Conservation (phyloP, 2,797 vertebrate genomes). For the Cygnus olor region DNA sequence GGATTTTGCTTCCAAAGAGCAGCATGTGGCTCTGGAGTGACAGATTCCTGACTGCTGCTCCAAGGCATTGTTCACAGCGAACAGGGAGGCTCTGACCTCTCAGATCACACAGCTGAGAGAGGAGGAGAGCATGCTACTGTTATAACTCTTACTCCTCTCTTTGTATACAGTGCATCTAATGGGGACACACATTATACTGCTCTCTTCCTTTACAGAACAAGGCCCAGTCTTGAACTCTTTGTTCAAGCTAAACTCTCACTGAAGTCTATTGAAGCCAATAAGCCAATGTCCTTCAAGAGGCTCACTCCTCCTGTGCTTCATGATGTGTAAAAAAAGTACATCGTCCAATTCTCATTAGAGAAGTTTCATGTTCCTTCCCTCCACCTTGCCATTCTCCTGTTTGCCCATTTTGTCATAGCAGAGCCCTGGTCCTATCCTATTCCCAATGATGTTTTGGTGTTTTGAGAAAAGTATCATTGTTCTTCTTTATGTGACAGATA, state of each 20-base stretch:
- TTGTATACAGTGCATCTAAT: background rate
- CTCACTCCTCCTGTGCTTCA: background rate
- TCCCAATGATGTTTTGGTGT: background rate
- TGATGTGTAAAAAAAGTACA: background rate
- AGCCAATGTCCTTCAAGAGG: background rate
- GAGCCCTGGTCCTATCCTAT: background rate
- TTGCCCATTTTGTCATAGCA: background rate
- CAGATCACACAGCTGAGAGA: constrained; percentile 59
- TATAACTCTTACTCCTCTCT: constrained; percentile 36
- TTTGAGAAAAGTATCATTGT: background rate
- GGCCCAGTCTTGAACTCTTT: background rate
- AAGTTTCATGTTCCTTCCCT: background rate
- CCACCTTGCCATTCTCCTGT: background rate
- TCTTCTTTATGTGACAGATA: background rate
- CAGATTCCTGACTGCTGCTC: constrained; percentile 71
- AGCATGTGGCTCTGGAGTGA: constrained; percentile 69
- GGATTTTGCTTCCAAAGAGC: constrained; percentile 68
- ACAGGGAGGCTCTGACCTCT: constrained; percentile 66
- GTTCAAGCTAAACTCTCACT: background rate
- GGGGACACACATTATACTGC: background rate
- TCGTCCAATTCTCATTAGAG: background rate
- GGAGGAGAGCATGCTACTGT: constrained; percentile 44
- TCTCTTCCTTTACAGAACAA: constrained; percentile 13
- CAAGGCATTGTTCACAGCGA: constrained; percentile 65
- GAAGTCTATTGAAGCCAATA: background rate